Evolutionary conservation across 2,797 vertebrate genomes (phyloP).

Genomic region (Ispidina picta): DNA sequence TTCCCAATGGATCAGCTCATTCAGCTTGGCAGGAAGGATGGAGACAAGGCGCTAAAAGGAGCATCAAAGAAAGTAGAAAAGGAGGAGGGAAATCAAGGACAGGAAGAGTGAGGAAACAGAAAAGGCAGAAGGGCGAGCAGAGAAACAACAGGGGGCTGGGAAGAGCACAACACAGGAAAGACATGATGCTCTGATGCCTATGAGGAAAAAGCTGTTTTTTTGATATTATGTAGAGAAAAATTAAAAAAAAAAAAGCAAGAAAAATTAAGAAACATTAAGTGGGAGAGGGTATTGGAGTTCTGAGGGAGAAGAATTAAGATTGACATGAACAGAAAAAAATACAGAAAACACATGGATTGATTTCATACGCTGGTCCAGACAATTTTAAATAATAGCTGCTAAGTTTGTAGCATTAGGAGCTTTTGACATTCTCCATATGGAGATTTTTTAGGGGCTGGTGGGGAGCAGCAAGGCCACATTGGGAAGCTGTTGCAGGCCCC

Average conservation of each 20-base stretch:
- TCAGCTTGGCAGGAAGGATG: not conserved
- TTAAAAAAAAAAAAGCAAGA: not conserved
- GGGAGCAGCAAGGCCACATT: not conserved
- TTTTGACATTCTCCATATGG: not conserved
- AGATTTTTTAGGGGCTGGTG: not conserved
- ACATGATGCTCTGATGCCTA: not conserved
- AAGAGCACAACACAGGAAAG: not conserved
- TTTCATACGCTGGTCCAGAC: not conserved
- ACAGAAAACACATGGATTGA: not conserved
- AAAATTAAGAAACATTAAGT: not conserved
- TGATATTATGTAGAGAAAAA: not conserved
- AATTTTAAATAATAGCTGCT: not conserved
- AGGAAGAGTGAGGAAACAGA: not conserved
- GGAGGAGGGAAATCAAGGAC: not conserved
- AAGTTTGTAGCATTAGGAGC: not conserved
- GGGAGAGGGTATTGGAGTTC: not conserved
- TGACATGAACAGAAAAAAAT: not conserved
- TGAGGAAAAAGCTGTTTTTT: not conserved
- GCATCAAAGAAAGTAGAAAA: not conserved
- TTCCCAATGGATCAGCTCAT: not conserved
- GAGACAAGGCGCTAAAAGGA: slow-evolving; percentile 14
- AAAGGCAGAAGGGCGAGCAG: not conserved
- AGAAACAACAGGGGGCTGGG: not conserved
- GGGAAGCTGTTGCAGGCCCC: not conserved
- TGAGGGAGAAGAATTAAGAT: not conserved